These are phyloP conservation scores for Trichonephila inaurata DNA, from an alignment of 1,140 invertebrate species.

Conservation along the genomic window DNA sequence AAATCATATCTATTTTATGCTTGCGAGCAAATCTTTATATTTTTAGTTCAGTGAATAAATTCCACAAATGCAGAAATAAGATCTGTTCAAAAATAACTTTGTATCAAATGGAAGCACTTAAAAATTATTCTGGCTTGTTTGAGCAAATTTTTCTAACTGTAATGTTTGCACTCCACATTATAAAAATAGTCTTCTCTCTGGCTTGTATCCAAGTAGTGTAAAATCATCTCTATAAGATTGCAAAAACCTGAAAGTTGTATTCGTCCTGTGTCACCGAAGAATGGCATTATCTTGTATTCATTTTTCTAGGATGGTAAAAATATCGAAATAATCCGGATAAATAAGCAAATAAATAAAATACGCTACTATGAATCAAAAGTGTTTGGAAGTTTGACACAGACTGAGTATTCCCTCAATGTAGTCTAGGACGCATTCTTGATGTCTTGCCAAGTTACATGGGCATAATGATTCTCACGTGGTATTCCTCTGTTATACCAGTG, in stretches of 20 bases:
- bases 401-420: constrained; percentile 21
- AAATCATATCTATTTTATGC: no score
- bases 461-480: constrained; percentile 57
- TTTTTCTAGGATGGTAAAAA: not conserved
- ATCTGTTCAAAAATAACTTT: not conserved
- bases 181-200: not conserved
- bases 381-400: constrained; percentile 44
- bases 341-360: constrained; percentile 49
- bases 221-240: constrained; percentile 35
- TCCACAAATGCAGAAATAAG: no score
- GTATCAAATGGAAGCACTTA: not conserved
- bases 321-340: constrained; percentile 26
- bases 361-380: constrained; percentile 51
- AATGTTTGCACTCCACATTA: not conserved
- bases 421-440: constrained; percentile 50
- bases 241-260: constrained; percentile 40
- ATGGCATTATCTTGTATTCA: constrained; percentile 19
- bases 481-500: constrained; percentile 26
- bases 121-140: not conserved
- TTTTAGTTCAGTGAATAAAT: no score
- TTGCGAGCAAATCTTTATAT: no score
- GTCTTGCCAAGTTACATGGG: constrained; percentile 42
- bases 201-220: constrained; percentile 31
- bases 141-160: not conserved
- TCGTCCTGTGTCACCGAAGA: constrained; percentile 33